Conservation (phyloP, 2,888 invertebrate species). For the Thera britannica region DNA sequence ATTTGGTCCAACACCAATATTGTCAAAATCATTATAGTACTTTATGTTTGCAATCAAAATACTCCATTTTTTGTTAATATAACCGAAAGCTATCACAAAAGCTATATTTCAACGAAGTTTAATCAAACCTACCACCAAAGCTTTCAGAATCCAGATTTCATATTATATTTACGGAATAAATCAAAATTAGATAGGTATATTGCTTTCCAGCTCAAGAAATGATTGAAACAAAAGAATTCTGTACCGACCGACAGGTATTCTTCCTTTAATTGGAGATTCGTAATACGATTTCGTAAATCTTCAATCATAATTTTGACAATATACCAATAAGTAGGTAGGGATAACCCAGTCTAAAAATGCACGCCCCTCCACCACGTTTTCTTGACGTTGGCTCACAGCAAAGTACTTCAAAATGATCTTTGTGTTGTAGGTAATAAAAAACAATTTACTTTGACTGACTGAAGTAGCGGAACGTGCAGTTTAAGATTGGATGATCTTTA, state of each 20-base stretch:
- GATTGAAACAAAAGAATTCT: slow-evolving; percentile 2
- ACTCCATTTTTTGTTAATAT: neutral
- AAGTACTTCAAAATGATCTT: too few relatives aligned
- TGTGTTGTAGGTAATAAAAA: too few relatives aligned
- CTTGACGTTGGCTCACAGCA: too few relatives aligned
- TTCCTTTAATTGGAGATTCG: neutral
- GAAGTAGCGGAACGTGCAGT: too few relatives aligned
- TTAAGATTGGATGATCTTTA: too few relatives aligned
- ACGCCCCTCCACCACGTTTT: too few relatives aligned
- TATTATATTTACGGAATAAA: slow-evolving; percentile 5
- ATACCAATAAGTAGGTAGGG: neutral
- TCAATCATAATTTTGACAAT: neutral
- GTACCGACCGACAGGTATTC: neutral
- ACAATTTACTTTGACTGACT: too few relatives aligned
- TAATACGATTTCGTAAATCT: slow-evolving; percentile 1
- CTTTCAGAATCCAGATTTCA: slow-evolving; percentile 1
- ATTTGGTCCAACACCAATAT: too few relatives aligned
- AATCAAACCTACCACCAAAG: slow-evolving; percentile 5
- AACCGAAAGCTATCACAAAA: slow-evolving; percentile 5
- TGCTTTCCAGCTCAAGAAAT: neutral
- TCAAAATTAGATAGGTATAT: slow-evolving; percentile 1
- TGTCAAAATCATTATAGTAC: neutral
- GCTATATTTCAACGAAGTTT: slow-evolving; percentile 4
- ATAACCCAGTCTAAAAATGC: too few relatives aligned
- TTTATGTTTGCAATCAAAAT: slow-evolving; percentile 8